Evolutionary conservation across 92 coral and sea anemone genomes (phyloP).

Genomic region (Phymanthus crucifer): DNA sequence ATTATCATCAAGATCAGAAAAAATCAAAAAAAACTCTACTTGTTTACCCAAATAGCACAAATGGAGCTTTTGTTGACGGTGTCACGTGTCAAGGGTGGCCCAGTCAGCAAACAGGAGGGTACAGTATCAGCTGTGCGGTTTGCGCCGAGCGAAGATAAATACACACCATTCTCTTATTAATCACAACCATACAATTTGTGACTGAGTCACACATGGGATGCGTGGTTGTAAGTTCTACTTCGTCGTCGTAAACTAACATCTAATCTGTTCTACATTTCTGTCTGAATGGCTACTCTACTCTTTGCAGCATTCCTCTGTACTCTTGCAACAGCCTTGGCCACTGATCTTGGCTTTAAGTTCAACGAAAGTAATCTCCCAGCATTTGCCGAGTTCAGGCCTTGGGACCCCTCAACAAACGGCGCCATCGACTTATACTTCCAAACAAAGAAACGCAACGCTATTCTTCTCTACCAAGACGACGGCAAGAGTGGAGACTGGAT

Average conservation of each 20-base stretch:
- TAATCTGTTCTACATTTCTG: background rate
- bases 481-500: constrained; percentile 37
- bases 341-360: constrained; percentile 50
- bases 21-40: too few relatives aligned
- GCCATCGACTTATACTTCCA: constrained; percentile 57
- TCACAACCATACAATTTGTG: constrained; percentile 15
- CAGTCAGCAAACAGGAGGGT: background rate
- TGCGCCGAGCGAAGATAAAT: background rate
- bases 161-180: constrained; percentile 10
- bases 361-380: constrained; percentile 39
- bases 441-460: constrained; percentile 41
- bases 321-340: constrained; percentile 25
- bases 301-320: constrained; percentile 31
- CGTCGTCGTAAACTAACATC: background rate
- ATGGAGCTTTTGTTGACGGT: background rate
- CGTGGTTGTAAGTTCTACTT: background rate
- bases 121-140: background rate
- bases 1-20: background rate
- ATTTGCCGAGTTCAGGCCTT: constrained; percentile 63
- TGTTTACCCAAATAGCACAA: background rate
- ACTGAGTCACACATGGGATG: constrained; percentile 32
- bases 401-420: constrained; percentile 51
- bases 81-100: background rate
- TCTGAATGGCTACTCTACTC: background rate
- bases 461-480: constrained; percentile 64